Evolutionary conservation across 2,797 vertebrate genomes (phyloP), one percentile per base, ranked within the genome.

Genomic region (Pseudochirops cupreus): DNA sequence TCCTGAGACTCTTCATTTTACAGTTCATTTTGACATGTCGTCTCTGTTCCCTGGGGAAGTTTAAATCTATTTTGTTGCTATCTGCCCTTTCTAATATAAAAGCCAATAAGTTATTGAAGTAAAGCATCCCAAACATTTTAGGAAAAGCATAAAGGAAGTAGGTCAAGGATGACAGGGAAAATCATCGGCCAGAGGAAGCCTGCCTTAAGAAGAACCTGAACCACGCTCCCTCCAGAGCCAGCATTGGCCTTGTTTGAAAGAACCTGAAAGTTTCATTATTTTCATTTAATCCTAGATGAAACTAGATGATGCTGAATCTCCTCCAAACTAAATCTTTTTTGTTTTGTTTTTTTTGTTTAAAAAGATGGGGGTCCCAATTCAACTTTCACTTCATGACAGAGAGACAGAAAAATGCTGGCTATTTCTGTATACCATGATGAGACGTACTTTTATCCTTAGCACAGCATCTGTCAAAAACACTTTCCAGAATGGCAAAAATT

Each of bases 261-360:
- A 50, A 56, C 0, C 33, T 46, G 46, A 1, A 92, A 56, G 2
- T 74, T 94, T 92, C 82, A 0, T 57, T 46, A 87, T 87, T 87
- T 87, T 46, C 74, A 50, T 87, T 46, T 87, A 87, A 50, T 87
- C 39, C 55, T 28, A 46, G 7, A 74, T 54, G 3, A 95, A 95
- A 92, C 12, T 11, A 54, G 1, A 87, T 50, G 11, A 74, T 74
- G 33, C 21, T 56, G 26, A 28, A 58, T 58, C 18, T 74, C 5
- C 11, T 93, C 0, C 39, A 57, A n/a, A 21, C 91, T 29, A 1
- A 11, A 87, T 24, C 5, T 29, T 67, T 28, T 29, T 94, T 94
- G 74, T 39, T 82, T 87, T 46, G 67, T 94, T 94, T 91, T 21
- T 46, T 87, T 50, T n/a, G n/a, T 87, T 87, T 26, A 87, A 87